Base-by-base conservation (phyloP, 2,113 vertebrate species). In the Sebastes schlegelii region DNA sequence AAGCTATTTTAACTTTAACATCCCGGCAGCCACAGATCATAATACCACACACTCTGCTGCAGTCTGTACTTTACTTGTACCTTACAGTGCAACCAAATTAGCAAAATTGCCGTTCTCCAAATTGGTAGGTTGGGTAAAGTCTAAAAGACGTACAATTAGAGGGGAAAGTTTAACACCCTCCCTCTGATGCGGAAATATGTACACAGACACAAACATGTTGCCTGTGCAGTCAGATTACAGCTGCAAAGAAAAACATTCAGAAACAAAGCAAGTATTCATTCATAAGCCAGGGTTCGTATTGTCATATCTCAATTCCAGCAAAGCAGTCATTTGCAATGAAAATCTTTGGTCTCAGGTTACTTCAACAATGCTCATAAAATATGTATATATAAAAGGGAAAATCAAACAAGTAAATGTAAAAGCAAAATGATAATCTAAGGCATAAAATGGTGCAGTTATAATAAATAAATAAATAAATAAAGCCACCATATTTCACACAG, bases 41-140 rank as follows among this genome's bases (percentile, higher is more conserved):
- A 67, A 74, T 46, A 34, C 55, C 52, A 45, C 66, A 62, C 63
- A 63, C 5, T 52, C 80, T 49, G 23, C 62, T 49, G 23, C 62
- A 84, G 73, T 63, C 71, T 90, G 81, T 82, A 82, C 45, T 91
- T 75, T 84, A 64, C 57, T 55, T 48, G 4, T 82, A 71, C 54
- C 69, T 75, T 73, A 84, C 62, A 81, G 74, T 58, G 80, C 57
- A 89, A 82, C 82, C 63, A 82, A 80, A 87, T 86, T 74, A 81
- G 73, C 73, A 13, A 86, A 90, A 87, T 88, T 90, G 62, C 65
- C 82, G 57, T 65, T 84, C 75, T 79, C 68, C 21, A 87, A 88
- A 92, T 88, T 88, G 87, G 79, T 86, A 88, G 87, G 80, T 90
- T 87, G 80, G 71, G 67, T 73, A 52, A 52, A 82, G 69, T 87